phyloP scores from a whole-genome alignment of 1,140 invertebrate species.

The Triops cancriformis region DNA sequence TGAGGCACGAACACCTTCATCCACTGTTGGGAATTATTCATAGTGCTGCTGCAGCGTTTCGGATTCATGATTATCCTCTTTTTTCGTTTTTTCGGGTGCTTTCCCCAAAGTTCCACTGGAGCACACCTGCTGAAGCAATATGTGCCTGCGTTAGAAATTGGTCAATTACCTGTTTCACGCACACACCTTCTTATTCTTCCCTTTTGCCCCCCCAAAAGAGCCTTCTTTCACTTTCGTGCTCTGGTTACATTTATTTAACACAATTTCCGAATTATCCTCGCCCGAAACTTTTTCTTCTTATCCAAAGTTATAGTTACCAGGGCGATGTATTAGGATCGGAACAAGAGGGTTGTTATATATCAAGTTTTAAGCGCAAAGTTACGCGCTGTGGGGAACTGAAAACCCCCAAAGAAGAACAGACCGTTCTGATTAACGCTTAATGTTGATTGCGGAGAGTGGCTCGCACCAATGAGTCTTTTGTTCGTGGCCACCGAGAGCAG shows the following conservation, averaged over 20 bases:
- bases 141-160: background rate
- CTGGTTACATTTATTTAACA: background rate
- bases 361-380: background rate
- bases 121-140: background rate
- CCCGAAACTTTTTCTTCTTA: background rate
- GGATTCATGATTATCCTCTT: background rate
- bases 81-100: too few relatives aligned
- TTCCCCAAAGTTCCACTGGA: background rate
- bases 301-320: background rate
- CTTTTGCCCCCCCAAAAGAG: background rate
- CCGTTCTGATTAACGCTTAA: background rate
- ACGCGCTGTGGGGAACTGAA: background rate
- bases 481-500: background rate
- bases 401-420: background rate
- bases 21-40: background rate
- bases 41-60: background rate
- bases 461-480: background rate
- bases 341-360: background rate
- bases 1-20: conserved; percentile 1
- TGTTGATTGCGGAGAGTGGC: background rate
- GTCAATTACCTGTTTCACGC: background rate
- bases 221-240: background rate
- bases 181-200: background rate
- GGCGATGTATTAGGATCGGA: background rate
- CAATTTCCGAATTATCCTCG: background rate